Evolutionary conservation across 1,140 invertebrate species (phyloP).

Genomic region (Bombus balteatus): DNA sequence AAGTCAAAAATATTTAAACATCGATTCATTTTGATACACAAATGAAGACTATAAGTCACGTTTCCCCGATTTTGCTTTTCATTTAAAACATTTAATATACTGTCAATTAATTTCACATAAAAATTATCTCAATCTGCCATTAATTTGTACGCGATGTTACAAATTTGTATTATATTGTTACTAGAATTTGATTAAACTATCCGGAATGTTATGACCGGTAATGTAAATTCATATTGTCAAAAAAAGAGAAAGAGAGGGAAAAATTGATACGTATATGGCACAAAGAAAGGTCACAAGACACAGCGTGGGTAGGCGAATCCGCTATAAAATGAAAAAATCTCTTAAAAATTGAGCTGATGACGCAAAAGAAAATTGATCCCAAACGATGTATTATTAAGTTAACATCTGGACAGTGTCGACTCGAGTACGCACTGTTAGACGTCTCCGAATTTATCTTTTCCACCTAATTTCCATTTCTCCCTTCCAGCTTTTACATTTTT

Average conservation of each 20-base stretch:
- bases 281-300: not conserved
- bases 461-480: not conserved
- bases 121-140: too few species aligned
- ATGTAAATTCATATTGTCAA: not conserved
- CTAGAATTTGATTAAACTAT: too few species aligned
- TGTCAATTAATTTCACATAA: too few species aligned
- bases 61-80: too few species aligned
- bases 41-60: too few species aligned
- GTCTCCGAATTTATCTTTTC: constrained; percentile 6
- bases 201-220: too few species aligned
- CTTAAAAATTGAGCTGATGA: not conserved
- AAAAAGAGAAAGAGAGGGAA: not conserved
- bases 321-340: not conserved
- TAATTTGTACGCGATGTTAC: too few species aligned
- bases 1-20: too few species aligned
- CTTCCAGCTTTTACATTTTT: not conserved
- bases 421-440: not conserved
- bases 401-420: constrained; percentile 3
- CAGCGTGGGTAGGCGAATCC: not conserved
- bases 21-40: too few species aligned
- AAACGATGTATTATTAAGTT: constrained; percentile 30
- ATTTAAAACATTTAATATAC: too few species aligned
- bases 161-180: too few species aligned
- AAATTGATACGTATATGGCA: not conserved
- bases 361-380: not conserved